Evolutionary conservation across 1,140 invertebrate species (phyloP).

Genomic region (Tetranychus cinnabarinus): DNA sequence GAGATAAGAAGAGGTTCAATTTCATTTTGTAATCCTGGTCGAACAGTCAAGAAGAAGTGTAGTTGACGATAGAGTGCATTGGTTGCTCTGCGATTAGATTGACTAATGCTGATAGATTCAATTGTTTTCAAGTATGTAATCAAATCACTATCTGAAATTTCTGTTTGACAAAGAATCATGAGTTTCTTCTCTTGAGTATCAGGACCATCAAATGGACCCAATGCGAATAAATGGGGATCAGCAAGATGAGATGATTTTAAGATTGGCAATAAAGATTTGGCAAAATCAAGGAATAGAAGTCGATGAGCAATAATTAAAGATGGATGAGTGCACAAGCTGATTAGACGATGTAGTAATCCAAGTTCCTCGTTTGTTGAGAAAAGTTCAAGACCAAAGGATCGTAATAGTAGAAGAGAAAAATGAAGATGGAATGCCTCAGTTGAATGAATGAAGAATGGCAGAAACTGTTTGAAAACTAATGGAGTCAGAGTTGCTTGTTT

Average conservation of each 20-base stretch:
- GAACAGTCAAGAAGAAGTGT: neutral
- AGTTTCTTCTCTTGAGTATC: constrained; percentile 14
- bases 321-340: constrained; percentile 7
- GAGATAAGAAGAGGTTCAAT: neutral
- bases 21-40: neutral
- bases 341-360: constrained; percentile 10
- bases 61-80: constrained; percentile 3
- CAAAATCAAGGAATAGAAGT: constrained; percentile 10
- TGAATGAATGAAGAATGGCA: neutral
- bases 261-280: neutral
- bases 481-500: neutral
- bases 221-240: neutral
- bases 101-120: neutral
- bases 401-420: constrained; percentile 3
- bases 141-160: constrained; percentile 2
- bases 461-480: constrained; percentile 7
- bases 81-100: neutral
- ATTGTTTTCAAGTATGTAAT: neutral
- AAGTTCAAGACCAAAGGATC: constrained; percentile 8
- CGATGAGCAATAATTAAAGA: constrained; percentile 10
- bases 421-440: constrained; percentile 4
- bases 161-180: constrained; percentile 6
- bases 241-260: neutral
- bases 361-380: constrained; percentile 10
- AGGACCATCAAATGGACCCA: constrained; percentile 13